Conservation (phyloP, 2,797 vertebrate genomes). For the Crypturellus tataupa region DNA sequence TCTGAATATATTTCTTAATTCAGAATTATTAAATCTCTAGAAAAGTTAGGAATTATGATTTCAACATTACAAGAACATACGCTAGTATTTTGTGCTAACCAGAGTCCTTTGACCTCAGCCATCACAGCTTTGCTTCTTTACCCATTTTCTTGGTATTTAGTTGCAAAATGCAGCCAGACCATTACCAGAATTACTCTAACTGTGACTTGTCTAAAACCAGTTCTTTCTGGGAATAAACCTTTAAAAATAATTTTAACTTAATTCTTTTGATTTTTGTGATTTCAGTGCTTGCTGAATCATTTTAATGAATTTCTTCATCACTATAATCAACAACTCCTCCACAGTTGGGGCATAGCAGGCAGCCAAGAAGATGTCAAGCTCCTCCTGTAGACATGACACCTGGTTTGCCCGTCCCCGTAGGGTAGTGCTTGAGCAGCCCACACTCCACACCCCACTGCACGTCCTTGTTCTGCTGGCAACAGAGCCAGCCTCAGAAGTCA, state of each 20-base stretch:
- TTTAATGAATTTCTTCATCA: background rate
- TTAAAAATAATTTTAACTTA: background rate
- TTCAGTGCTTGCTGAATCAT: background rate
- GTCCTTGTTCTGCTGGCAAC: background rate
- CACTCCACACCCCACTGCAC: rapidly evolving
- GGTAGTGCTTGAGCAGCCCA: background rate
- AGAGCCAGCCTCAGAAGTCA: background rate
- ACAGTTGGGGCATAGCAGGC: background rate
- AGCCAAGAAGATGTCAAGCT: background rate
- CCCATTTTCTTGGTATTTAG: background rate
- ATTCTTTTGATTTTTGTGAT: background rate
- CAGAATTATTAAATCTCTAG: background rate
- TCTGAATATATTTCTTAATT: background rate
- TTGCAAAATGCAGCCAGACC: background rate
- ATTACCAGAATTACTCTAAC: background rate
- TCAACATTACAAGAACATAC: background rate
- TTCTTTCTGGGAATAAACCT: slow-evolving; percentile 12
- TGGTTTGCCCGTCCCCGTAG: background rate
- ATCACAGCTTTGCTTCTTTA: background rate
- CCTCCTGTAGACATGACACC: background rate
- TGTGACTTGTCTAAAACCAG: background rate
- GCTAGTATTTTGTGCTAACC: background rate
- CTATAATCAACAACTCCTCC: background rate
- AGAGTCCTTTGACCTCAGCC: background rate
- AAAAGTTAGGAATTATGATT: background rate